phyloP scores from a whole-genome alignment of 2,113 vertebrate species.

The Ageneiosus marmoratus region DNA sequence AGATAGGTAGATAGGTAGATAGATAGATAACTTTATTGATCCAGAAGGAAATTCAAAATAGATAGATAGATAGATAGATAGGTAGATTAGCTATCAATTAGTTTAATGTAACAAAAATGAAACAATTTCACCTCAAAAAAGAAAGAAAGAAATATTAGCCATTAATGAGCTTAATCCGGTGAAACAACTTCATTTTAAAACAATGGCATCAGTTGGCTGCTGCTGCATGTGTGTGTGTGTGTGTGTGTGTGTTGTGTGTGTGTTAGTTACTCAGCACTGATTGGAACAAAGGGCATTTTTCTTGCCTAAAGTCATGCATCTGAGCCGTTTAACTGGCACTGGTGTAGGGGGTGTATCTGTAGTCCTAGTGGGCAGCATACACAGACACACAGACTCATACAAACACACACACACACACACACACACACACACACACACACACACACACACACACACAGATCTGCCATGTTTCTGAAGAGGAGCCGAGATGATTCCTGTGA shows the following conservation, averaged over 20 bases:
- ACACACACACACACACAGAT: neutral
- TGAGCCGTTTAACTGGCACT: constrained; percentile 90
- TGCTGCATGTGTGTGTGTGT: constrained; percentile 55
- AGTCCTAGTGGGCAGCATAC: constrained; percentile 53
- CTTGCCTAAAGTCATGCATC: constrained; percentile 90
- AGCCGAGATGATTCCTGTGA: constrained; percentile 21
- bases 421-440: neutral
- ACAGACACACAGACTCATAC: neutral
- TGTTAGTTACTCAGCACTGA: constrained; percentile 76
- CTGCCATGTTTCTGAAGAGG: constrained; percentile 30
- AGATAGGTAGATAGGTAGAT: no score
- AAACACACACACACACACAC: neutral
- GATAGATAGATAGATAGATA: no score
- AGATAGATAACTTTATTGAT: no score
- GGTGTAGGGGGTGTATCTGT: constrained; percentile 36
- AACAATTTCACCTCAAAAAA: neutral
- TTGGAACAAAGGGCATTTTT: constrained; percentile 86
- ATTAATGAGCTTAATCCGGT: neutral
- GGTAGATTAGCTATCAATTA: no score
- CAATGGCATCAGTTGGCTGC: constrained; percentile 66
- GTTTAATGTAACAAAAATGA: no score
- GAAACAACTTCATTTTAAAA: constrained; percentile 53
- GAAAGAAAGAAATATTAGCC: neutral
- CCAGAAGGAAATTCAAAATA: no score
- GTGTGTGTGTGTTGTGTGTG: constrained; percentile 6